Conservation (phyloP, 2,113 vertebrate species). For the Desmodus rotundus region DNA sequence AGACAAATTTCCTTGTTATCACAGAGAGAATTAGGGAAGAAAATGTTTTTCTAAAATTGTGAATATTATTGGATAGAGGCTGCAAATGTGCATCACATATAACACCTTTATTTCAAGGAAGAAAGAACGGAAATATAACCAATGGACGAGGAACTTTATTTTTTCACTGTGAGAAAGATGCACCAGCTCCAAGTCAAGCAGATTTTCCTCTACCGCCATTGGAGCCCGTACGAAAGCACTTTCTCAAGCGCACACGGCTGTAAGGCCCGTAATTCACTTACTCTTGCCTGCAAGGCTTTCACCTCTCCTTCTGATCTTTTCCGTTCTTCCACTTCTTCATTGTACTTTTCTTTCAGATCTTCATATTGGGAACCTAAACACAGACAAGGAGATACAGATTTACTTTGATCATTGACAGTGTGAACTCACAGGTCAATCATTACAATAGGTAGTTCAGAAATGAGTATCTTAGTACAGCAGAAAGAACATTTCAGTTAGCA, state of each 20-base stretch:
- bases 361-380: constrained; percentile 85
- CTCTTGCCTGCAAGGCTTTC: constrained; percentile 86
- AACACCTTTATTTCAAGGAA: background rate
- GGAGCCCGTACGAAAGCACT: background rate
- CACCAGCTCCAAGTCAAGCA: background rate
- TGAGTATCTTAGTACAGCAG: background rate
- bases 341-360: constrained; percentile 90
- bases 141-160: background rate
- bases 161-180: background rate
- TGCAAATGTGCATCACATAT: background rate
- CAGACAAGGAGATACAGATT: constrained; percentile 7
- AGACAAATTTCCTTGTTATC: background rate
- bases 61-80: background rate
- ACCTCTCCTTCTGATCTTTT: constrained; percentile 88
- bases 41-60: background rate
- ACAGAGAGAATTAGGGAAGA: background rate
- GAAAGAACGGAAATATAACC: too few species aligned
- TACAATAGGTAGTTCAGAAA: background rate
- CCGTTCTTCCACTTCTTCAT: constrained; percentile 89
- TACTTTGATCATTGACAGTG: background rate
- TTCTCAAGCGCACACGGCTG: accelerated
- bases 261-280: constrained; percentile 66
- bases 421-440: background rate
- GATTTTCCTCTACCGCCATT: background rate
- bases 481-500: background rate